Evolutionary conservation across 35 echinoderm and acorn worm species (phyloP).

Genomic region (Lytechinus pictus): DNA sequence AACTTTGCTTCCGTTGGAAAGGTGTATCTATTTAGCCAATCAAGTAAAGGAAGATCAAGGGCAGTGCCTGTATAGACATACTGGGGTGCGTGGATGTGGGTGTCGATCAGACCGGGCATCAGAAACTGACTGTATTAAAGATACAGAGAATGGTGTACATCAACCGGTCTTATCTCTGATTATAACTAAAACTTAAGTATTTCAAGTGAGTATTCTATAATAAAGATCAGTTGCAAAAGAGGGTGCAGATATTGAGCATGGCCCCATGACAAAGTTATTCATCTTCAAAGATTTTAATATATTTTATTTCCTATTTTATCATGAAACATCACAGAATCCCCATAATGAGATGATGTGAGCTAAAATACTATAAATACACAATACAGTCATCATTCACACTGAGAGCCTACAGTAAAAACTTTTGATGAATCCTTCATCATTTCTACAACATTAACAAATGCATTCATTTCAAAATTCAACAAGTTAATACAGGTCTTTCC

Average conservation of each 20-base stretch:
- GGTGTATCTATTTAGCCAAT: conserved; percentile 77
- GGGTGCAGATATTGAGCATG: not conserved
- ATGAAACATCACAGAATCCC: too few species aligned
- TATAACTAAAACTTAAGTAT: not conserved
- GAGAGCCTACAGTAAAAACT: too few species aligned
- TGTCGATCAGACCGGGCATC: conserved; percentile 83
- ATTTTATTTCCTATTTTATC: too few species aligned
- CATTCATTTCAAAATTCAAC: too few species aligned
- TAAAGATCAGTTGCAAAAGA: not conserved
- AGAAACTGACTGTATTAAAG: conserved; percentile 62
- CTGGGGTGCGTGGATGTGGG: conserved; percentile 87
- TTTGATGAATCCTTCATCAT: too few species aligned
- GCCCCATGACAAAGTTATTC: too few species aligned
- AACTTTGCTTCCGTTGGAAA: conserved; percentile 74
- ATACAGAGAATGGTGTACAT: not conserved
- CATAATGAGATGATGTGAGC: too few species aligned
- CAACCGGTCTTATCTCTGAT: not conserved
- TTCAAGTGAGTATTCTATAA: not conserved
- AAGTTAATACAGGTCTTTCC: too few species aligned
- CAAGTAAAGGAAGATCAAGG: conserved; percentile 59
- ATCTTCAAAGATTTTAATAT: too few species aligned
- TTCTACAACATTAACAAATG: too few species aligned
- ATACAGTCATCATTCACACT: too few species aligned
- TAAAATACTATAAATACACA: too few species aligned
- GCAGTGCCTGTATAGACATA: conserved; percentile 68